Evolutionary conservation across 2,888 invertebrate genomes (phyloP).

Genomic region (Cecidostiba fungosa): DNA sequence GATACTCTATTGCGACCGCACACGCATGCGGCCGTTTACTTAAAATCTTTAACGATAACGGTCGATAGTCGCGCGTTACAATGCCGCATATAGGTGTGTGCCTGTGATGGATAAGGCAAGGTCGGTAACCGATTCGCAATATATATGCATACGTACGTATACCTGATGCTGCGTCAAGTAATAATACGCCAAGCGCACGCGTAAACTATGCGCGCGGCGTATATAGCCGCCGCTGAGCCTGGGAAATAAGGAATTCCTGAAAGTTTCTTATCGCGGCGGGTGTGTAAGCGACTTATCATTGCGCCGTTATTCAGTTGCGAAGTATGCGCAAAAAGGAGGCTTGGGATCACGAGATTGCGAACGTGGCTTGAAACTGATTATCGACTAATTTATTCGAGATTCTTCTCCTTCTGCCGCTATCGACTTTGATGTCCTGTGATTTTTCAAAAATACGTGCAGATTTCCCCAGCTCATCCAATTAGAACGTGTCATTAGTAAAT

Average conservation of each 20-base stretch:
- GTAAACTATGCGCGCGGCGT: not conserved
- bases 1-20: not conserved
- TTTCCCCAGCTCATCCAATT: no score
- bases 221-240: not conserved
- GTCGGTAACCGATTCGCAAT: constrained; percentile 69
- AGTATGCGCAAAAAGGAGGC: not conserved
- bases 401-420: not conserved
- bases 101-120: constrained; percentile 70
- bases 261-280: constrained; percentile 44
- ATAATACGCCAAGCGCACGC: constrained; percentile 11
- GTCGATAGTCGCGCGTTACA: constrained; percentile 70
- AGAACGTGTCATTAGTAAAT: not conserved
- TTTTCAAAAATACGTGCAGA: no score
- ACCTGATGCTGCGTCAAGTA: not conserved
- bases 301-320: constrained; percentile 33
- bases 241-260: constrained; percentile 47
- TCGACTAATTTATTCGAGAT: not conserved
- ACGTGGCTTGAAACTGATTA: not conserved
- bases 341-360: not conserved
- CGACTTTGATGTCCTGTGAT: no score
- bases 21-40: constrained; percentile 21
- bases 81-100: constrained; percentile 53
- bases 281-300: constrained; percentile 37
- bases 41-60: constrained; percentile 37
- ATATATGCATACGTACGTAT: not conserved